phyloP scores from a whole-genome alignment of 2,888 invertebrate species.

The Archips crataeganus region DNA sequence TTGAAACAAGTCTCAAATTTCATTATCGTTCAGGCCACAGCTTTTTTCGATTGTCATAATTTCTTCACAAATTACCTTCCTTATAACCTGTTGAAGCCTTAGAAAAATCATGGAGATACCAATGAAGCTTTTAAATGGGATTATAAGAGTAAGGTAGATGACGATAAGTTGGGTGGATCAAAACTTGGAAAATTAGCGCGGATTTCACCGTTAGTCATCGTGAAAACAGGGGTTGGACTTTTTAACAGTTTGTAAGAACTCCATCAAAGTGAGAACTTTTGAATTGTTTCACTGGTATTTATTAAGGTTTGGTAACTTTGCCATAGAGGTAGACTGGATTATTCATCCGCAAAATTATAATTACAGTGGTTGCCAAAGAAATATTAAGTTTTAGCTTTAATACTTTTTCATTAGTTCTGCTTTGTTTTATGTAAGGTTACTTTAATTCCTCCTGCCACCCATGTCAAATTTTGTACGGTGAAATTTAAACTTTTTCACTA shows the following conservation, averaged over 20 bases:
- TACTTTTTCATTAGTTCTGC: too few species aligned
- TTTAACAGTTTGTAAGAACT: constrained; percentile 18
- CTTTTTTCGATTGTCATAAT: neutral
- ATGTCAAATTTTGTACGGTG: too few species aligned
- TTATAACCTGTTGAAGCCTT: constrained; percentile 24
- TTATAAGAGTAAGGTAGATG: constrained; percentile 21
- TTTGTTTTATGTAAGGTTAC: too few species aligned
- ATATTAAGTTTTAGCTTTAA: neutral
- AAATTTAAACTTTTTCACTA: too few species aligned
- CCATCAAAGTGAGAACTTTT: constrained; percentile 16
- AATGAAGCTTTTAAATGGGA: constrained; percentile 34
- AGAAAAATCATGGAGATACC: constrained; percentile 5
- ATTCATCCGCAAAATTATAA: neutral
- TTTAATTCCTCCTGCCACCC: too few species aligned
- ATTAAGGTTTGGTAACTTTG: neutral
- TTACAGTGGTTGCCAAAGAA: neutral
- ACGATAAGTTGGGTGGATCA: constrained; percentile 21
- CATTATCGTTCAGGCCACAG: neutral
- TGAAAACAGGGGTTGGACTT: constrained; percentile 16
- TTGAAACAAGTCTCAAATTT: neutral
- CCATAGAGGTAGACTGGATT: neutral
- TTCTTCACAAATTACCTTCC: constrained; percentile 13
- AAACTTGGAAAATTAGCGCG: constrained; percentile 32
- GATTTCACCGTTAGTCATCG: constrained; percentile 21
- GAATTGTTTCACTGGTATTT: constrained; percentile 13